Evolutionary conservation across 2,113 vertebrate species (phyloP).

Genomic region (Neodontobutis hainanensis): DNA sequence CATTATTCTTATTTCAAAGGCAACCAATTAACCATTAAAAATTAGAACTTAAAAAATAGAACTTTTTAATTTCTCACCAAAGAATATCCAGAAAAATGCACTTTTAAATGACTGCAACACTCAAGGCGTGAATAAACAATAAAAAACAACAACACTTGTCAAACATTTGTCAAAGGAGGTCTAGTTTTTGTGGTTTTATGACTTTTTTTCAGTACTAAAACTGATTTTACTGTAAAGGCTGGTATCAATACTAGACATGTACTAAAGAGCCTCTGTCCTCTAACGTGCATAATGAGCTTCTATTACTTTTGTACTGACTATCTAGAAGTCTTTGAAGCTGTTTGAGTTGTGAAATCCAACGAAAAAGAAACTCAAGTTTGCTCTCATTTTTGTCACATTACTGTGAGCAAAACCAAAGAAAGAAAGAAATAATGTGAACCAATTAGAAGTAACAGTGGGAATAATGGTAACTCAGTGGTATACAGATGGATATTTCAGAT

Average conservation of each 20-base stretch:
- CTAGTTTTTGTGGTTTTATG: background rate
- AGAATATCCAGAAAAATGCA: background rate
- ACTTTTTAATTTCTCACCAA: background rate
- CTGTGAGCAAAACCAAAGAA: too few species aligned
- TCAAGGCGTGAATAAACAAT: too few species aligned
- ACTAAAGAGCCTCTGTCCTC: background rate
- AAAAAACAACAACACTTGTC: too few species aligned
- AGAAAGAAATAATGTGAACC: too few species aligned
- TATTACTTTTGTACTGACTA: background rate
- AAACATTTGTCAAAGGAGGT: too few species aligned
- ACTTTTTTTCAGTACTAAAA: background rate
- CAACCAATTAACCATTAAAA: conserved; percentile 12
- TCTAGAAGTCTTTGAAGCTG: background rate
- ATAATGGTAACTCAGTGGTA: background rate
- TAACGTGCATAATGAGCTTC: background rate
- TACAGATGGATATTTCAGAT: too few species aligned
- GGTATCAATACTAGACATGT: background rate
- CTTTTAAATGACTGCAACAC: background rate
- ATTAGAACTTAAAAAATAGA: conserved; percentile 19
- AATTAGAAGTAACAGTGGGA: background rate
- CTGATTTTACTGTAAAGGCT: background rate
- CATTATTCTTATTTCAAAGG: conserved; percentile 17
- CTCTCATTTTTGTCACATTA: background rate
- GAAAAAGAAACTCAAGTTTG: background rate
- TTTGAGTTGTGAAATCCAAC: background rate